Base-by-base conservation (phyloP, 2,888 invertebrate genomes). In the Eupithecia abbreviata region DNA sequence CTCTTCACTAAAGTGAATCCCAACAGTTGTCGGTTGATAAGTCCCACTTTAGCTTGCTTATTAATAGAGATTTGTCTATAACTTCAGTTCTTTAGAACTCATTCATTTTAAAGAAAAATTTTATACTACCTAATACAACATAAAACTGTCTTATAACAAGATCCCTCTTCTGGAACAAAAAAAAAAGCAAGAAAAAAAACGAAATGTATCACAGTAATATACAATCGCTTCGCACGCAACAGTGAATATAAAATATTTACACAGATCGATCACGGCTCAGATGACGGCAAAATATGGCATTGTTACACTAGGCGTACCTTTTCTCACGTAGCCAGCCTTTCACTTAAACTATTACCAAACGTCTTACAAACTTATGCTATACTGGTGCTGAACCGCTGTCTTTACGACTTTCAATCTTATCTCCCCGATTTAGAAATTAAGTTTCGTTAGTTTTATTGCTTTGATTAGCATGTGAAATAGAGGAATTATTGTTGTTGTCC, bases 261-360 rank as follows among this genome's bases (percentile, higher is more conserved):
- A 84, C 86, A 90, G 91, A 94, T 94, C 94, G 92, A 94, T 94
- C 94, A 93, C 88, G 85, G 89, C 86, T 88, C 87, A 90, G 91
- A 89, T 90, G 93, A 92, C 91, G 90, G 90, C 91, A 90, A 92
- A 93, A 92, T 93, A 91, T 92, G 88, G 92, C 90, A 94, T 94
- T 94, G 94, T 94, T 91, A 90, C 84, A 91, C 90, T 89, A 91
- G 90, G 92, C 92, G 92, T 91, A 89, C 89, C 90, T 91, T 93
- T 94, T 94, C 94, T 93, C 94, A 94, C 94, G 92, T 92, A 90
- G 88, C 84, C 87, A 86, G 90, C 94, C 94, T 94, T 94, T 94
- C 94, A 94, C 94, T 94, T 90, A 90, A 78, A 89, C 91, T 91
- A 93, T 92, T 92, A 92, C 92, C 91, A 91, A 92, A 93, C 90